Base-by-base conservation (phyloP, 2,888 invertebrate genomes). In the Lepidonotus clava region DNA sequence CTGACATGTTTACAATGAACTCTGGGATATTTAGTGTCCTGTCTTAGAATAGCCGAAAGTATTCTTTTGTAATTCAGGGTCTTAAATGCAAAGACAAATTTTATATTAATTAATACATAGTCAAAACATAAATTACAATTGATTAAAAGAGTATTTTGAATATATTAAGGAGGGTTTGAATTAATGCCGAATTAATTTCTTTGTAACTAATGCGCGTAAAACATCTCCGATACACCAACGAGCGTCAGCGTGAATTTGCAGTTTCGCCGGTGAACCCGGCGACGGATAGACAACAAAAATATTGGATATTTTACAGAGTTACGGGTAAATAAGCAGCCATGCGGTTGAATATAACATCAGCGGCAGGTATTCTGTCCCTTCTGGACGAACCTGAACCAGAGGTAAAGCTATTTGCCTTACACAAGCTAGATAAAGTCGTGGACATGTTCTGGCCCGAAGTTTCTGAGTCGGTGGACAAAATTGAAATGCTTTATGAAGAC, bases 361-460 rank as follows among this genome's bases (percentile, higher is more conserved):
- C 92, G 86, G 91, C 98, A 93, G 98, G 98, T 94, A 97, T 99
- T 90, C 97, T 99, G 93, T 98, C 98, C 95, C 96, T 99, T 92
- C 95, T 99, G 91, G 98, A 99, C 94, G 99, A 99, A 95, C 97
- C 97, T 84, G 97, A 97, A 95, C 96, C 97, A 21, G 98, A 98
- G 95, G 95, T 99, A 87, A 98, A 98, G 95, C 92, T 97, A 38
- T 99, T 98, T 94, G 98, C 99, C 24, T 95, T 99, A 91, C 97
- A 97, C 92, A 98, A 98, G 93, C 95, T 99, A 91, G 97, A 99
- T 95, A 96, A 96, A 92, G 97, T 99, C 92, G 98, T 99, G 0
- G 98, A 99, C 94, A 97, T 98, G 94, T 99, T 99, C 95, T 99
- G 99, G 99, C 98, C 99, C 11, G 99, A 99, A 95, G 99, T 99